A percentile compares a stretch with the other conserved stretches of the same genome.
Conservation (phyloP, 2,113 vertebrate genomes). For the Morone chrysops region DNA sequence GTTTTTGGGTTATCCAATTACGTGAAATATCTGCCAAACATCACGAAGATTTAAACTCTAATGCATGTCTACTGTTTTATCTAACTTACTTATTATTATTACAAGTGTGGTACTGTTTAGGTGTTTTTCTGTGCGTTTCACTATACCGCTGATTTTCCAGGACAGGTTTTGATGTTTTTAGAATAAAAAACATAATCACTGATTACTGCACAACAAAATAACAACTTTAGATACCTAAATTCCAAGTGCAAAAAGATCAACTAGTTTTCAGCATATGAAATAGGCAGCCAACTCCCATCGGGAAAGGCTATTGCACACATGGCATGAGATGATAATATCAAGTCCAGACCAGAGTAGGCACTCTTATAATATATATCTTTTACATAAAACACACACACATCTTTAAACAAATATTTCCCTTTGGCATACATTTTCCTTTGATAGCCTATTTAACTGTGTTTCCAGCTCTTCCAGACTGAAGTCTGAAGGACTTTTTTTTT, state of each 20-base stretch:
- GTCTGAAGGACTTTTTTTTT: not conserved
- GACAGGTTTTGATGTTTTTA: not conserved
- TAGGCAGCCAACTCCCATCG: conserved; percentile 20
- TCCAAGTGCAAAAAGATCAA: conserved; percentile 46
- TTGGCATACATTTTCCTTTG: conserved; percentile 9
- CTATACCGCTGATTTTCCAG: too few species aligned
- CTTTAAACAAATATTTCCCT: conserved; percentile 18
- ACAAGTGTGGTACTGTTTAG: not conserved
- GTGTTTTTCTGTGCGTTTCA: not conserved
- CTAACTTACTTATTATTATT: too few species aligned
- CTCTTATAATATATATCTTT: conserved; percentile 21
- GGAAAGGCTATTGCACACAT: conserved; percentile 65
- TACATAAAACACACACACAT: conserved; percentile 22
- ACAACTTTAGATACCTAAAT: conserved; percentile 19
- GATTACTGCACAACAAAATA: not conserved
- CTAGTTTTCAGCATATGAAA: conserved; percentile 65
- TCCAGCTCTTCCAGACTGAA: not conserved
- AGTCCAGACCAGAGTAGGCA: conserved; percentile 63
- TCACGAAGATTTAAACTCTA: not conserved
- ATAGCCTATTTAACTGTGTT: not conserved
- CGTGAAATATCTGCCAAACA: not conserved
- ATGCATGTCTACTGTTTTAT: not conserved
- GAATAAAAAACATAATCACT: not conserved
- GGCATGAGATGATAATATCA: conserved; percentile 62
- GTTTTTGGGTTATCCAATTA: not conserved